A percentile compares a stretch with the other conserved stretches of the same genome.
phyloP scores from a whole-genome alignment of 2,888 invertebrate genomes.

The Lithophane socia region DNA sequence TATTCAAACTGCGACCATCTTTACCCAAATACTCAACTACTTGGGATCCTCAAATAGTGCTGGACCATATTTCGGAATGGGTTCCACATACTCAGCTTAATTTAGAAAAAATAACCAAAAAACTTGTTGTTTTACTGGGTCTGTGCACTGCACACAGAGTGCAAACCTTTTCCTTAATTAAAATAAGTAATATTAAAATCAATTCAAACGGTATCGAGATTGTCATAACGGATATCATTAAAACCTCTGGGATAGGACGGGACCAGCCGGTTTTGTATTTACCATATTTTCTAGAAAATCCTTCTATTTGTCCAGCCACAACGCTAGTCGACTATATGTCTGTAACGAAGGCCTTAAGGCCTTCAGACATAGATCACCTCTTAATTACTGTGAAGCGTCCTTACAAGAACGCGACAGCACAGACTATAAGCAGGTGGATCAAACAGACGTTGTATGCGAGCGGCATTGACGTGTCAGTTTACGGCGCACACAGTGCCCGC shows the following conservation, averaged over 20 bases:
- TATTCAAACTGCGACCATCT: constrained; percentile 10
- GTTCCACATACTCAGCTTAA: background rate
- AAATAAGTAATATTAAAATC: background rate
- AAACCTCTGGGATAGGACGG: constrained; percentile 41
- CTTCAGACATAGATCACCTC: constrained; percentile 14
- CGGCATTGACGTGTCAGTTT: background rate
- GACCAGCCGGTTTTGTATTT: constrained; percentile 50
- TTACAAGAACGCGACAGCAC: constrained; percentile 27
- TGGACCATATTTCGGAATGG: background rate
- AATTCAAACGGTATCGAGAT: background rate
- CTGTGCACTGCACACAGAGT: background rate
- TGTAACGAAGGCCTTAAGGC: constrained; percentile 26
- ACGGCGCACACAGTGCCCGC: constrained; percentile 19
- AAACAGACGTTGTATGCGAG: constrained; percentile 36
- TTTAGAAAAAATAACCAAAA: constrained; percentile 28
- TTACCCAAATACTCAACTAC: background rate
- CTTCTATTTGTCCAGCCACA: constrained; percentile 54
- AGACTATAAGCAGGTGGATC: constrained; percentile 54
- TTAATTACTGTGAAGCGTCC: constrained; percentile 40
- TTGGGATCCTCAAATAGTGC: background rate
- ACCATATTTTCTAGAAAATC: constrained; percentile 41
- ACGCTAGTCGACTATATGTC: constrained; percentile 38
- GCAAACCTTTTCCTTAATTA: background rate
- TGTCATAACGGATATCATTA: constrained; percentile 49
- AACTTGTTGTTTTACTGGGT: constrained; percentile 6